Base-by-base conservation (phyloP, 2,888 invertebrate genomes). In the Carabus problematicus region DNA sequence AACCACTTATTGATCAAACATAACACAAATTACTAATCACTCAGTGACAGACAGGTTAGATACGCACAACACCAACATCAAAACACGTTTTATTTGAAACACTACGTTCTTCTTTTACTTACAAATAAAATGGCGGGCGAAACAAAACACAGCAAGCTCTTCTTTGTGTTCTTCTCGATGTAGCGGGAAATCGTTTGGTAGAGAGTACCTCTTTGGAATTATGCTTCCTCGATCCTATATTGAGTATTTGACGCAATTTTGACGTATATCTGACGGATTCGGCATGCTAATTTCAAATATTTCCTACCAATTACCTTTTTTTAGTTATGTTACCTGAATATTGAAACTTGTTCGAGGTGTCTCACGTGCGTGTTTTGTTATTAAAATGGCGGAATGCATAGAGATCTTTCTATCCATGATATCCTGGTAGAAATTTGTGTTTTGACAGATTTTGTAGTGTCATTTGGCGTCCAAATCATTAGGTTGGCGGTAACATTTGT, bases 1-100 rank as follows among this genome's bases (percentile, higher is more conserved):
- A 6, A 1, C 12, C 2, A 40, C 11, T 29, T 69, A 69, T 69
- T 55, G 68, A 69, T 62, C 68, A 69, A 69, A 69, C 68, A 63
- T 39, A 12, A 45, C 14, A 12, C 45, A 45, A 11, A 45, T 1
- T 45, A 29, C 16, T 18, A 45, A 14, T 49, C 12, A 49, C 52
- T 11, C 19, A 19, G 9, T 52, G 52, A 9, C 19, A 52, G 18
- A 39, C n/a, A 56, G 56, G 56, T 56, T 56, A 56, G 39, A 18
- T 8, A 54, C 47, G 47, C 42, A 12, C n/a, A 47, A 49, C 2
- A 3, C 16, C 16, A 16, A 16, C 16, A n/a, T 49, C 12, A 49
- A 16, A 52, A 52, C 52, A 19, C 14, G 14, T 14, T 16, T 16
- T 1, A 16, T 19, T 18, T 9, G 8, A 16, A 18, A 52, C 52